Base-by-base conservation (phyloP, 2,797 vertebrate species). In the Microctenopoma stevenorrisi region DNA sequence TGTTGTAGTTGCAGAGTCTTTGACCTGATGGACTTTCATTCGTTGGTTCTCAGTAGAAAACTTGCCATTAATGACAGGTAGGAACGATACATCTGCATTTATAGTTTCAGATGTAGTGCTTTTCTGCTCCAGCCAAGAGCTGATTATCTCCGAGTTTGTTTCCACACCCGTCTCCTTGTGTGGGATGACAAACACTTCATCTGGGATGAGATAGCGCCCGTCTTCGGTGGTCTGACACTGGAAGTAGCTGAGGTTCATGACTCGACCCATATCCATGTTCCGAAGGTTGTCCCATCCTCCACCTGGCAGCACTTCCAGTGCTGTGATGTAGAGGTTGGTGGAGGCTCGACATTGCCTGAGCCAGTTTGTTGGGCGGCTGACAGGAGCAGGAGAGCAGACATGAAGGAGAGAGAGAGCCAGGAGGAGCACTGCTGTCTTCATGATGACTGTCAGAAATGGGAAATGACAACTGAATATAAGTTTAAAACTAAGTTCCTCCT, bases 231-330 rank as follows among this genome's bases (percentile, higher is more conserved):
- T 96, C 87, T 92, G 95, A 78, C 97, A 97, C 72, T 91, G 86
- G 0, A n/a, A 89, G 75, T 96, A 98, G 64, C 89, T 94, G 71
- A 96, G 42, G 58, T 90, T 93, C 92, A 97, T 94, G 47, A 98
- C 97, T 63, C 93, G 91, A 8, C 96, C 96, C 94, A 95, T 94
- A 53, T 97, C 97, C 78, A 96, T 3, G 74, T 98, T 98, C 1
- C 95, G 90, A 16, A 98, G 94, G 52, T 98, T 98, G 77, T 98
- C 96, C 96, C 96, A 98, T 43, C 96, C 96, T 0, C 96, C 96
- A 0, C 97, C 96, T 0, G 96, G 96, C 44, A 98, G 90, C 63
- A 96, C 97, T 82, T 96, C 96, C 76, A 98, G 80, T 0, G 93
- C 88, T 1, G 95, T 82, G 37, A 93, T 56, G 5, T 93, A 92